Conservation (phyloP, 2,888 invertebrate species). For the Dione juno region DNA sequence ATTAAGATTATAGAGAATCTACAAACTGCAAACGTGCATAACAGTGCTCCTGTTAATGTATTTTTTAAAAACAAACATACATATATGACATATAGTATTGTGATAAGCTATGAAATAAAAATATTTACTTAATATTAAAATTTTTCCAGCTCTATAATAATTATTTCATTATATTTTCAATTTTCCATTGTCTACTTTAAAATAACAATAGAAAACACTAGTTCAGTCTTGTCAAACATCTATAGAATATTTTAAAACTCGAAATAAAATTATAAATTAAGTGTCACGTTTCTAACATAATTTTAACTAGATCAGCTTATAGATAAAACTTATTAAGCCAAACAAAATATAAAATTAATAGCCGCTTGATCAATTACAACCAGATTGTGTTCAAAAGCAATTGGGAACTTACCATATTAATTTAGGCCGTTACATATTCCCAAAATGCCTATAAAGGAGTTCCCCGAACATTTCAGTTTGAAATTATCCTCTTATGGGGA, state of each 20-base stretch:
- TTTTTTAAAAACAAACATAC: too few relatives aligned
- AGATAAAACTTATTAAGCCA: not conserved
- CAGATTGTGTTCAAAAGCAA: constrained; percentile 9
- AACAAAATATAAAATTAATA: not conserved
- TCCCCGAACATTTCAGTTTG: constrained; percentile 29
- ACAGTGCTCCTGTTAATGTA: not conserved
- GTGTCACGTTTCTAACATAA: too few relatives aligned
- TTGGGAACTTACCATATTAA: constrained; percentile 27
- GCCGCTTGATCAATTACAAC: constrained; percentile 8
- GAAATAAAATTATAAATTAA: too few relatives aligned
- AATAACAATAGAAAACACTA: too few relatives aligned
- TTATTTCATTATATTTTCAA: too few relatives aligned
- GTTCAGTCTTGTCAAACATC: too few relatives aligned
- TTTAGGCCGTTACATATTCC: constrained; percentile 23
- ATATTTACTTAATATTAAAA: too few relatives aligned
- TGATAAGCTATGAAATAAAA: not conserved
- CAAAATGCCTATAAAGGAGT: constrained; percentile 20
- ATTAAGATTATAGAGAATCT: constrained; percentile 9
- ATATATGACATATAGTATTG: too few relatives aligned
- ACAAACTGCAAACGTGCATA: not conserved
- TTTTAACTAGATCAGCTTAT: not conserved
- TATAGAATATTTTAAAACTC: too few relatives aligned
- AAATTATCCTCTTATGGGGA: constrained; percentile 51
- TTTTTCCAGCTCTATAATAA: too few relatives aligned
- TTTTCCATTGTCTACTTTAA: too few relatives aligned